A percentile compares a stretch with the other conserved stretches of the same genome.
Evolutionary conservation across 2,113 vertebrate species (phyloP).

Genomic region (Clarias gariepinus): DNA sequence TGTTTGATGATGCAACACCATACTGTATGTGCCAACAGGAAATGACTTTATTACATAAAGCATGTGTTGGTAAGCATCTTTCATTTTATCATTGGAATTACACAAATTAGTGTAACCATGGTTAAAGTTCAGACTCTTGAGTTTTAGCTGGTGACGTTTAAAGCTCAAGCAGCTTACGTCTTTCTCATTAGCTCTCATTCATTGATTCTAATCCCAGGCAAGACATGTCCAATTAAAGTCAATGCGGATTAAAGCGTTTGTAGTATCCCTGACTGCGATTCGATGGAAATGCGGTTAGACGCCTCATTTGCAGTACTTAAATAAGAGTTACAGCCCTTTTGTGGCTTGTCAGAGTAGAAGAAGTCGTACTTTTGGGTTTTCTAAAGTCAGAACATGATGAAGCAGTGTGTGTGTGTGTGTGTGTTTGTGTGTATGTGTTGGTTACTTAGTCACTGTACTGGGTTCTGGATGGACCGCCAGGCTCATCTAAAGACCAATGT

Average conservation of each 20-base stretch:
- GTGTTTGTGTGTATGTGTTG: not conserved
- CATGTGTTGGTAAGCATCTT: not conserved
- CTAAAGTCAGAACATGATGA: not conserved
- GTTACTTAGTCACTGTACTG: not conserved
- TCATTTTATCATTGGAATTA: not conserved
- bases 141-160: not conserved
- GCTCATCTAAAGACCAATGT: not conserved
- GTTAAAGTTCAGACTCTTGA: not conserved
- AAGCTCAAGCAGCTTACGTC: conserved; percentile 22
- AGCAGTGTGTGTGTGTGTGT: not conserved
- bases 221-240: conserved; percentile 16
- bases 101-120: not conserved
- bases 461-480: not conserved
- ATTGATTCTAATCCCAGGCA: conserved; percentile 8
- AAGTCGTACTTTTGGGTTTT: not conserved
- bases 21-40: not conserved
- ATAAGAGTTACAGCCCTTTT: not conserved
- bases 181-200: conserved; percentile 20
- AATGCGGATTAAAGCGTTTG: not conserved
- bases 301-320: not conserved
- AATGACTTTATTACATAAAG: not conserved
- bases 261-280: not conserved
- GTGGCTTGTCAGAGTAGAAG: not conserved
- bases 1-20: not conserved
- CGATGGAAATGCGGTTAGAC: not conserved